These are phyloP conservation scores for Sciurus niger DNA, from an alignment of 2,113 vertebrate genomes.

Conservation along the genomic window DNA sequence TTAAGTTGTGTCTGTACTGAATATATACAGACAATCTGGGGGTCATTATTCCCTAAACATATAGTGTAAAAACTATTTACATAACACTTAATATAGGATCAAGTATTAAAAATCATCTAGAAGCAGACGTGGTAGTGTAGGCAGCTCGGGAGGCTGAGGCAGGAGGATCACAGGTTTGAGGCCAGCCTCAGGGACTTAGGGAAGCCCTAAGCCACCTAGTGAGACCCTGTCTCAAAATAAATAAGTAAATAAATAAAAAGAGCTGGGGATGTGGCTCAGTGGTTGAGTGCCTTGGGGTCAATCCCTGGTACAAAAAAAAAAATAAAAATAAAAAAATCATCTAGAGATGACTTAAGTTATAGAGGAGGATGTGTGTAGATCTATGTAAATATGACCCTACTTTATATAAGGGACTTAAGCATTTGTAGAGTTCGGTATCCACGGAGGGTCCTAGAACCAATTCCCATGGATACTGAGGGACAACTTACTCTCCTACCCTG, in stretches of 20 bases:
- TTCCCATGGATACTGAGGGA: not conserved
- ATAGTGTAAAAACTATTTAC: not conserved
- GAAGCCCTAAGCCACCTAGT: too few species aligned
- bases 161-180: too few species aligned
- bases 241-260: too few species aligned
- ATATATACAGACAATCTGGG: accelerated
- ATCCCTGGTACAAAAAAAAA: too few species aligned
- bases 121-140: too few species aligned
- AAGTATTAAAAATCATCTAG: not conserved
- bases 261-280: too few species aligned
- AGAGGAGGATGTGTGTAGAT: not conserved
- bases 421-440: too few species aligned
- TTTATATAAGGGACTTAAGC: not conserved
- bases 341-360: not conserved
- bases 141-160: too few species aligned
- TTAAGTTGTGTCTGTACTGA: not conserved
- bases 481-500: not conserved
- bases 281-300: too few species aligned
- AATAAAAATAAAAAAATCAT: accelerated
- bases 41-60: not conserved
- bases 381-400: not conserved
- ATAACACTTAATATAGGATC: accelerated
- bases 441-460: not conserved
- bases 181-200: too few species aligned
- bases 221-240: too few species aligned